Conservation (phyloP, 2,113 vertebrate genomes). For the Hypomesus transpacificus region DNA sequence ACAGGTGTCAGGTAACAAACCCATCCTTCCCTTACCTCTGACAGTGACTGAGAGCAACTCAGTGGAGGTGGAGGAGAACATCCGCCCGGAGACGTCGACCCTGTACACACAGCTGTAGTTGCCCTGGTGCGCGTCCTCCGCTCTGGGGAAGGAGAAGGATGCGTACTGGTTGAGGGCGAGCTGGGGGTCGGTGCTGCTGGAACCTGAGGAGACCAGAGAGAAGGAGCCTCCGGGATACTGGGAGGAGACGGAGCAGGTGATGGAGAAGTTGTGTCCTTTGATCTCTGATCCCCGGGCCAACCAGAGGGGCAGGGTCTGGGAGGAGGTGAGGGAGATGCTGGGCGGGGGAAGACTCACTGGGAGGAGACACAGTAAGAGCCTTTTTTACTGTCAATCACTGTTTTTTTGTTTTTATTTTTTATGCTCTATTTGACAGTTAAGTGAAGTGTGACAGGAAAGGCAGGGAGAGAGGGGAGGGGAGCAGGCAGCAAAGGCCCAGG, state of each 20-base stretch:
- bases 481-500: too few relatives aligned
- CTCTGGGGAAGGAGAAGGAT: conserved; percentile 11
- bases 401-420: too few relatives aligned
- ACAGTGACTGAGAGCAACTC: neutral
- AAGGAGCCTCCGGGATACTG: conserved; percentile 16
- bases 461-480: too few relatives aligned
- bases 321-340: conserved; percentile 9
- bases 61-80: neutral
- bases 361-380: neutral
- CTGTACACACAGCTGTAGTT: conserved; percentile 22
- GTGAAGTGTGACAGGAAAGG: neutral
- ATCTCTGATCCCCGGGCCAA: neutral
- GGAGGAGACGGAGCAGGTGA: conserved; percentile 8
- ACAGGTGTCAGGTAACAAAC: neutral
- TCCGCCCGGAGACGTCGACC: neutral
- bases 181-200: neutral
- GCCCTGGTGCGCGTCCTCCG: conserved; percentile 11
- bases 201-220: neutral
- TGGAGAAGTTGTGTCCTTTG: conserved; percentile 11
- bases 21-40: neutral
- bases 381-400: neutral
- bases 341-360: conserved; percentile 7
- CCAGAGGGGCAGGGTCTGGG: neutral
- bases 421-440: too few relatives aligned
- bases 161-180: conserved; percentile 10